Percentiles rank a stretch among this genome's conserved stretches.
Evolutionary conservation across 2,113 vertebrate genomes (phyloP).

Genomic region (Nothobranchius kuhntae): DNA sequence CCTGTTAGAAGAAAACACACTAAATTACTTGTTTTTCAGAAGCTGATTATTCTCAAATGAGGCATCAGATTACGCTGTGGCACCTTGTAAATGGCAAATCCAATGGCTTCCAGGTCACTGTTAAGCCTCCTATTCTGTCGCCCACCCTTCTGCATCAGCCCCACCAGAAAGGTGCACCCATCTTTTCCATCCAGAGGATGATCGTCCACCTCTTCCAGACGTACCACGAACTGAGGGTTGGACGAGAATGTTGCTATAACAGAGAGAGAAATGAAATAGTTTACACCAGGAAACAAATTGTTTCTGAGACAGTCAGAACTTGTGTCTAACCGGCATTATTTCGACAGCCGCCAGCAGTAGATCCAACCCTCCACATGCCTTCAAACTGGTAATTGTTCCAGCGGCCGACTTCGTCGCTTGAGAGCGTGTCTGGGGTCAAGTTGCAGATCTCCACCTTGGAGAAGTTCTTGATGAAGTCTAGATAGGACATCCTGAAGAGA

Average conservation of each 20-base stretch:
- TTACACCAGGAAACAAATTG: not conserved
- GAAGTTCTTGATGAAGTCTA: conserved; percentile 84
- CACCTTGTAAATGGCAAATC: conserved; percentile 77
- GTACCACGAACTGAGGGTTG: conserved; percentile 79
- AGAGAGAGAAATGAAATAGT: not conserved
- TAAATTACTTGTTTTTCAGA: not conserved
- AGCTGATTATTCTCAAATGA: not conserved
- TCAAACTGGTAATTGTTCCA: conserved; percentile 83
- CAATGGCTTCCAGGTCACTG: conserved; percentile 59
- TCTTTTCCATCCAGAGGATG: conserved; percentile 60
- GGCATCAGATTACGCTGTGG: not conserved
- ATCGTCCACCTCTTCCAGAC: conserved; percentile 75
- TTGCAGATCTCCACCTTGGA: conserved; percentile 88
- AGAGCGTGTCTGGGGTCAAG: conserved; percentile 83
- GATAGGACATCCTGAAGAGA: conserved; percentile 85
- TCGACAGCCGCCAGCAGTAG: conserved; percentile 82
- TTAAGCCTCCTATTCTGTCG: conserved; percentile 41
- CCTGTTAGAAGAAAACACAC: conserved; percentile 45
- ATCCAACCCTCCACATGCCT: conserved; percentile 82
- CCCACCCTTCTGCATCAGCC: conserved; percentile 78
- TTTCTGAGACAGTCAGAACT: not conserved
- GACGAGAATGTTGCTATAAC: conserved; percentile 75
- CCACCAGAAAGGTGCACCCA: conserved; percentile 78
- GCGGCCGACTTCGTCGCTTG: conserved; percentile 62
- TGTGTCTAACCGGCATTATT: conserved; percentile 60